phyloP scores from a whole-genome alignment of 2,888 invertebrate genomes.

The Acrobeloides nanus region DNA sequence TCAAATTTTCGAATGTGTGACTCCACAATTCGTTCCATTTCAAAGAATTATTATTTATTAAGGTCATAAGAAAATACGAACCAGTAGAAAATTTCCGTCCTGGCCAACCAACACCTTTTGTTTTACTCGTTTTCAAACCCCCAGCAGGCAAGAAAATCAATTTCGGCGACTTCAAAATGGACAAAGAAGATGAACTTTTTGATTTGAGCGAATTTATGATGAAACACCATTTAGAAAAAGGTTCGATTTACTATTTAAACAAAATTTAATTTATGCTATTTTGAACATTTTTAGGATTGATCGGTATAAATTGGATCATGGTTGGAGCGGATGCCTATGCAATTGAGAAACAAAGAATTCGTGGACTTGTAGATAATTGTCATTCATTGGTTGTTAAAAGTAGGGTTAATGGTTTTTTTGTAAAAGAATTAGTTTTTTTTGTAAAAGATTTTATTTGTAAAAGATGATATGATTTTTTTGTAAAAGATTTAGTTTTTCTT shows the following conservation, averaged over 20 bases:
- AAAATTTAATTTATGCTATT: not conserved
- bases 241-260: constrained; percentile 16
- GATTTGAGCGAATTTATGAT: constrained; percentile 43
- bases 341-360: constrained; percentile 43
- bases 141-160: constrained; percentile 7
- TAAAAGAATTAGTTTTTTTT: no score
- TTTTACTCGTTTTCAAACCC: constrained; percentile 44
- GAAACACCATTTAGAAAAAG: constrained; percentile 35
- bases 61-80: constrained; percentile 38
- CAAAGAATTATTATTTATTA: no score
- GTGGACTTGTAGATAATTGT: constrained; percentile 46
- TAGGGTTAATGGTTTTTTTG: no score
- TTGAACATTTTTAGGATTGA: constrained; percentile 31
- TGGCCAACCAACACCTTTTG: constrained; percentile 42
- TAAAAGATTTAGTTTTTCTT: no score
- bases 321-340: constrained; percentile 44
- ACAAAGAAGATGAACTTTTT: constrained; percentile 27
- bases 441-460: no score
- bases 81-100: constrained; percentile 43
- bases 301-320: constrained; percentile 43
- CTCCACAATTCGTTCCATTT: no score
- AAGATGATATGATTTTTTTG: no score
- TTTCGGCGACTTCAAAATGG: no score
- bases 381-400: constrained; percentile 43
- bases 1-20: no score